Base-by-base conservation (phyloP, 1,140 invertebrate genomes). In the Campodea augens region DNA sequence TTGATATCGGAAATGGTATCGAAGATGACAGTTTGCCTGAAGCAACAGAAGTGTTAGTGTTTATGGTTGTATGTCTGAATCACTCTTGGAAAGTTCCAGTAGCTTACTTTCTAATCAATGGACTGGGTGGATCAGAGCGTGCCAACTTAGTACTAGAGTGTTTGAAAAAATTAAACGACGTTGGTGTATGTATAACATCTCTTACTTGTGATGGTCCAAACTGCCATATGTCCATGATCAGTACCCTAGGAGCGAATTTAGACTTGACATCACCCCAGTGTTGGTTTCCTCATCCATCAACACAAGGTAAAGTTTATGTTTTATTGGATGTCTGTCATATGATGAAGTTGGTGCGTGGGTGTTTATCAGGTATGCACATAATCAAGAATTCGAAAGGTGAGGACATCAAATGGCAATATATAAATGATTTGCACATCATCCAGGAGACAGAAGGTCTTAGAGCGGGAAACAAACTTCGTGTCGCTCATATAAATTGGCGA, bases 41-140 rank as follows among this genome's bases (percentile, higher is more conserved):
- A 48, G 60, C 59, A 20, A 57, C 51, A 46, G 49, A 56, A 51
- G 57, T 53, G 13, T 46, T 61, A 38, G 56, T 60, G 25, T 58
- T 59, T 44, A 50, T 60, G 52, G 39, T 57, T 19, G 51, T 55
- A 25, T 41, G 44, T 22, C 29, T 62, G 2, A 60, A 62, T 47
- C 48, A 42, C 5, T 18, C 27, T 10, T 61, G 56, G 51, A 60
- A 60, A 47, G 45, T 61, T 44, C 57, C 59, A 24, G 23, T 60
- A 23, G 58, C 50, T 12, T 59, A 62, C 52, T 59, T 59, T 43
- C 45, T 58, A 41, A 49, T 54, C 21, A 45, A 49, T 42, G 46
- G 41, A 25, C 38, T 59, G 20, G 52, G 25, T 39, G 51, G 45
- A 13, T 10, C 43, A 18, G 45, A 57, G 51, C 48, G 42, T 38